These are phyloP conservation scores for Xyliphius kryptos DNA, from an alignment of 2,113 vertebrate genomes.

Conservation along the genomic window DNA sequence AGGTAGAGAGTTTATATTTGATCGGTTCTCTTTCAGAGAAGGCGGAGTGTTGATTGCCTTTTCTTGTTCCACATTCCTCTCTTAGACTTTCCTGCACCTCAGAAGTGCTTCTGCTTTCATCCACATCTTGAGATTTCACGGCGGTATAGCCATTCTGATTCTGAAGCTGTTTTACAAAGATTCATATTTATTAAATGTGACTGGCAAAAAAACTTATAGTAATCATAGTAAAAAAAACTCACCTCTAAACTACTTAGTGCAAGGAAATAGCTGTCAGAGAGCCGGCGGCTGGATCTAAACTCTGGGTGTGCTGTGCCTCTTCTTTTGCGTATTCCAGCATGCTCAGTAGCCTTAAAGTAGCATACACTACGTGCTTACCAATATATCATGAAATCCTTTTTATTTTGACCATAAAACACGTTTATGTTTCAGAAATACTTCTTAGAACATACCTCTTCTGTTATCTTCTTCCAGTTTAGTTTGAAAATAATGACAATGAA, in stretches of 20 bases:
- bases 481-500: slow-evolving; percentile 68
- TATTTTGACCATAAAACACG: too few species aligned
- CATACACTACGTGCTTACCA: neutral
- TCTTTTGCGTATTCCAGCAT: slow-evolving; percentile 23
- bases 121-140: slow-evolving; percentile 15
- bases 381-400: neutral
- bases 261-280: slow-evolving; percentile 30
- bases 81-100: neutral
- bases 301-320: neutral
- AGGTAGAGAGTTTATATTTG: slow-evolving; percentile 44
- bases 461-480: slow-evolving; percentile 76
- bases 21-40: neutral
- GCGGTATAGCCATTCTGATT: slow-evolving; percentile 43
- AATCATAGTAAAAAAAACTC: neutral
- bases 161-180: slow-evolving; percentile 33
- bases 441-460: slow-evolving; percentile 68
- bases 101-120: slow-evolving; percentile 5
- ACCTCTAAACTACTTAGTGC: slow-evolving; percentile 28
- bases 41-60: too few species aligned
- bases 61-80: slow-evolving; percentile 8
- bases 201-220: too few species aligned
- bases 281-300: slow-evolving; percentile 19
- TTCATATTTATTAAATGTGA: too few species aligned
- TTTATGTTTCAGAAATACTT: neutral
- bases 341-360: slow-evolving; percentile 22